Conservation (phyloP, 1,140 invertebrate species). For the Condylostylus longicornis region DNA sequence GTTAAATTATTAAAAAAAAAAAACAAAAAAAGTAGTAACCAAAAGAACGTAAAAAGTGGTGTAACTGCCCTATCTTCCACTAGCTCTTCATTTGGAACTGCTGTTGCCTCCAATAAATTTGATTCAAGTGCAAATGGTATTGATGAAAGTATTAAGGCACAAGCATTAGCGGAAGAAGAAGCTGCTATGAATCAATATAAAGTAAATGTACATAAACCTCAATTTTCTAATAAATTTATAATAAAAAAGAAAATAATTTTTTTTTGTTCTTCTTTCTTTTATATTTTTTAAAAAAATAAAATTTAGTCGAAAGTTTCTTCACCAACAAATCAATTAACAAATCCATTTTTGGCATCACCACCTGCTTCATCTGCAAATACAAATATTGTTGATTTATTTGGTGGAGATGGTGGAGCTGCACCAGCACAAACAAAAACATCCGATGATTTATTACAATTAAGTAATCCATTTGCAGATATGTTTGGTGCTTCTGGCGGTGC, state of each 20-base stretch:
- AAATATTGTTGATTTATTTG: conserved; percentile 62
- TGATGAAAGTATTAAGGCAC: conserved; percentile 70
- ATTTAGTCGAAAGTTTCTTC: conserved; percentile 70
- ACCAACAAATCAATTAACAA: conserved; percentile 52
- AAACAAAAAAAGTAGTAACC: conserved; percentile 41
- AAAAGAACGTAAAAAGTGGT: conserved; percentile 76
- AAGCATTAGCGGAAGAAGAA: conserved; percentile 86
- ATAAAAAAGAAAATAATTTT: not conserved
- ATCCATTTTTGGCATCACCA: conserved; percentile 65
- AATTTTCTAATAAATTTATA: conserved; percentile 7
- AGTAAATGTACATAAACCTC: too few relatives aligned
- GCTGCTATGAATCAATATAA: conserved; percentile 89
- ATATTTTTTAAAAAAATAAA: conserved; percentile 22
- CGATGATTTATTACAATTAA: conserved; percentile 75
- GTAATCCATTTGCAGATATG: conserved; percentile 84
- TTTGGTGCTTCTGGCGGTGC: conserved; percentile 38
- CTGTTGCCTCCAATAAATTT: conserved; percentile 55
- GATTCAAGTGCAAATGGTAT: conserved; percentile 56
- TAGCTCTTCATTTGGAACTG: conserved; percentile 70
- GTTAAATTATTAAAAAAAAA: conserved; percentile 1
- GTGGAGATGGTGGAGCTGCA: conserved; percentile 38
- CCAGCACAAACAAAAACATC: conserved; percentile 50
- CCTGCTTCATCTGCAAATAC: conserved; percentile 42
- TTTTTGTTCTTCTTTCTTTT: conserved; percentile 13
- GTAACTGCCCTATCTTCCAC: conserved; percentile 79